phyloP scores from a whole-genome alignment of 2,113 vertebrate genomes.

The Nothobranchius furzeri region DNA sequence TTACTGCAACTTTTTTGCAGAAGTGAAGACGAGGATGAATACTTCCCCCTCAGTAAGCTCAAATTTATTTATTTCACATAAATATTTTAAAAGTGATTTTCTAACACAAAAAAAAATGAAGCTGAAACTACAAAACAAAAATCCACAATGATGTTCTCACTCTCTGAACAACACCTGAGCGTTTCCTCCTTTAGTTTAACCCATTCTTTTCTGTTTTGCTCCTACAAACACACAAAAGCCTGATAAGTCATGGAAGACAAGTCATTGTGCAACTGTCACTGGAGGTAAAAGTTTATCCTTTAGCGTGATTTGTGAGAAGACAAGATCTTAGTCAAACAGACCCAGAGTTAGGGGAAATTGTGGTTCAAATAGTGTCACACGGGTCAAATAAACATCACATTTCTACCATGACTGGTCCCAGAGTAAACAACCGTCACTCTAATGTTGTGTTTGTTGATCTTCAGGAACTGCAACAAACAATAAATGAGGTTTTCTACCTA shows the following conservation, averaged over 20 bases:
- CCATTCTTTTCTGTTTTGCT: constrained; percentile 5
- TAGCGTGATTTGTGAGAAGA: no score
- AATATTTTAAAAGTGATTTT: background rate
- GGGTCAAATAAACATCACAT: constrained; percentile 14
- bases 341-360: no score
- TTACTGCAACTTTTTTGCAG: constrained; percentile 5
- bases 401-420: constrained; percentile 17
- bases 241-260: no score
- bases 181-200: constrained; percentile 3
- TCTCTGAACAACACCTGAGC: background rate
- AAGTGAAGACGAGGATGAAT: background rate
- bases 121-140: background rate
- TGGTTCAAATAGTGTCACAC: no score
- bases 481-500: no score
- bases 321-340: no score
- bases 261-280: no score
- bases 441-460: constrained; percentile 35
- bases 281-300: no score
- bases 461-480: background rate
- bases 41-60: no score
- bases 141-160: no score
- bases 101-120: background rate
- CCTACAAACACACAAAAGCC: no score
- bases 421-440: constrained; percentile 43
- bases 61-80: no score